phyloP scores from a whole-genome alignment of 2,113 vertebrate species.

The Regulus satrapa region DNA sequence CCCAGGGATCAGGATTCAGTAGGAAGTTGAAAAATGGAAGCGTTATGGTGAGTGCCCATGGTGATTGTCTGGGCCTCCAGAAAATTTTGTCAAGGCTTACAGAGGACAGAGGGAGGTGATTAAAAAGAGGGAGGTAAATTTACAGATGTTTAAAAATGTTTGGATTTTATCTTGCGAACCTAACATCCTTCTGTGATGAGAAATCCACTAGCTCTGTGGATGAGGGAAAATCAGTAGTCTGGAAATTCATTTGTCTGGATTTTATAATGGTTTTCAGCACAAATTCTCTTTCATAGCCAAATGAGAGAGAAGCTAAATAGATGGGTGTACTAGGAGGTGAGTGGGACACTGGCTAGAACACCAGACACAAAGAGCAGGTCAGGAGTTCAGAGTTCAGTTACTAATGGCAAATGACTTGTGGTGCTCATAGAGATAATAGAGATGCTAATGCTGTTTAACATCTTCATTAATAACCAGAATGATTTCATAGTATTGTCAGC shows the following conservation, averaged over 20 bases:
- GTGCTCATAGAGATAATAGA: neutral
- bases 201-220: neutral
- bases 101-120: neutral
- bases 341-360: neutral
- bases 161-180: neutral
- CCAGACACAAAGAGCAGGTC: neutral
- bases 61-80: neutral
- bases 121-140: neutral
- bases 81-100: neutral
- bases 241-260: neutral
- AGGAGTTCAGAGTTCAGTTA: neutral
- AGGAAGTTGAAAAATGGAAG: neutral
- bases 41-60: neutral
- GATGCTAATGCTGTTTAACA: neutral
- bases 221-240: neutral
- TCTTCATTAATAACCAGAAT: neutral
- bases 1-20: neutral
- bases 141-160: neutral
- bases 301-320: neutral
- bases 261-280: neutral
- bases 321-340: neutral
- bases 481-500: neutral
- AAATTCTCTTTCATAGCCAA: neutral
- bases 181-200: neutral
- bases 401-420: neutral